Conservation (phyloP, 2,797 vertebrate species). For the Melanotaenia nigrans region DNA sequence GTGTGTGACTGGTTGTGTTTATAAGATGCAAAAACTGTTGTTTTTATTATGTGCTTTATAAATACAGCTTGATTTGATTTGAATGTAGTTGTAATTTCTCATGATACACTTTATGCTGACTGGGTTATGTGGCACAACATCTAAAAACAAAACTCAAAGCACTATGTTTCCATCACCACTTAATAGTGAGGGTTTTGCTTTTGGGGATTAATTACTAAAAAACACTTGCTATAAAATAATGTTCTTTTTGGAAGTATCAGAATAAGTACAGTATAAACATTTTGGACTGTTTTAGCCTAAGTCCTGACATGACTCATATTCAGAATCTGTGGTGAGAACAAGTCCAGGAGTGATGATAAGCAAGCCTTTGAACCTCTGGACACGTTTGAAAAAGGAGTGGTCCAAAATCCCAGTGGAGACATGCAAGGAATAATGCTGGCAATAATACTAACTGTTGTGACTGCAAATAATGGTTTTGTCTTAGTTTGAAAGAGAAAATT, state of each 20-base stretch:
- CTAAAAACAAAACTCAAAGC: too few relatives aligned
- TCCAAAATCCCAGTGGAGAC: neutral
- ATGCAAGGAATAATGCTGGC: neutral
- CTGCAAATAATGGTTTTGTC: slow-evolving; percentile 1
- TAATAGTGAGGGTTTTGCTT: too few relatives aligned
- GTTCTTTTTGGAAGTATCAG: neutral
- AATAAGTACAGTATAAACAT: neutral
- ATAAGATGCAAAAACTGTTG: too few relatives aligned
- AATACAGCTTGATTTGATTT: too few relatives aligned
- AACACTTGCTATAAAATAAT: too few relatives aligned
- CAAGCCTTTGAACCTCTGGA: neutral
- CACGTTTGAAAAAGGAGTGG: neutral
- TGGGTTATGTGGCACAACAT: too few relatives aligned
- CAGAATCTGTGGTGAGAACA: neutral
- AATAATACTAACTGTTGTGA: neutral
- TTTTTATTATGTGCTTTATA: too few relatives aligned
- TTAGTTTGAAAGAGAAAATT: neutral
- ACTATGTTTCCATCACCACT: too few relatives aligned
- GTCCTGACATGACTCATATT: neutral
- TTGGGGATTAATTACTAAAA: too few relatives aligned
- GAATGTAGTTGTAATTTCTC: too few relatives aligned
- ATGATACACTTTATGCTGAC: too few relatives aligned
- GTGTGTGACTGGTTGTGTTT: too few relatives aligned
- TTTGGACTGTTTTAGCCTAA: neutral
- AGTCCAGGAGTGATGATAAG: neutral